phyloP scores from a whole-genome alignment of 2,113 vertebrate species.

The Ailuropoda melanoleuca region DNA sequence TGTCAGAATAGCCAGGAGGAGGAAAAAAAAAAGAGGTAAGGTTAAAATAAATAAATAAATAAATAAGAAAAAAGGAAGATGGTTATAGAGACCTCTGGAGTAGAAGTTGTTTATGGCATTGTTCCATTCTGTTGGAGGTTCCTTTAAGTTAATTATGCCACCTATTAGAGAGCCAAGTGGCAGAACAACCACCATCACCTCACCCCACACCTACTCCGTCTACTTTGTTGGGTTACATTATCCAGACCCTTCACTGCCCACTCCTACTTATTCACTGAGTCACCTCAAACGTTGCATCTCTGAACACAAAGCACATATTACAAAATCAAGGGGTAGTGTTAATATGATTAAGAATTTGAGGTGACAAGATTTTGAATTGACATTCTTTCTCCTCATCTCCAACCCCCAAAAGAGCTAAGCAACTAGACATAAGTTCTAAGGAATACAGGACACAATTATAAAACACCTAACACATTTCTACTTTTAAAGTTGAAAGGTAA shows the following conservation, averaged over 20 bases:
- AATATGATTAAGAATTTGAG: not conserved
- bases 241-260: not conserved
- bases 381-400: not conserved
- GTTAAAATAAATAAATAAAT: not conserved
- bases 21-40: not conserved
- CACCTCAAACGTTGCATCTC: not conserved
- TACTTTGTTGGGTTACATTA: not conserved
- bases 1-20: not conserved
- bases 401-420: not conserved
- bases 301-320: not conserved
- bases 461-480: not conserved
- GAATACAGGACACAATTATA: not conserved
- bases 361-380: not conserved
- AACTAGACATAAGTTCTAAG: not conserved
- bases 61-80: not conserved
- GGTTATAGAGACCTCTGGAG: not conserved
- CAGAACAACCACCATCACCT: not conserved
- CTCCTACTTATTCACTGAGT: not conserved
- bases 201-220: fast-evolving
- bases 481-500: not conserved
- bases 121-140: not conserved
- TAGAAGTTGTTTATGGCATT: not conserved
- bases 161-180: not conserved
- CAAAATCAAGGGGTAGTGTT: not conserved
- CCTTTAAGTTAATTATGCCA: not conserved